Evolutionary conservation across 1,140 invertebrate genomes (phyloP), one percentile per base, ranked within the genome.

Genomic region (Aradophagus sp.): DNA sequence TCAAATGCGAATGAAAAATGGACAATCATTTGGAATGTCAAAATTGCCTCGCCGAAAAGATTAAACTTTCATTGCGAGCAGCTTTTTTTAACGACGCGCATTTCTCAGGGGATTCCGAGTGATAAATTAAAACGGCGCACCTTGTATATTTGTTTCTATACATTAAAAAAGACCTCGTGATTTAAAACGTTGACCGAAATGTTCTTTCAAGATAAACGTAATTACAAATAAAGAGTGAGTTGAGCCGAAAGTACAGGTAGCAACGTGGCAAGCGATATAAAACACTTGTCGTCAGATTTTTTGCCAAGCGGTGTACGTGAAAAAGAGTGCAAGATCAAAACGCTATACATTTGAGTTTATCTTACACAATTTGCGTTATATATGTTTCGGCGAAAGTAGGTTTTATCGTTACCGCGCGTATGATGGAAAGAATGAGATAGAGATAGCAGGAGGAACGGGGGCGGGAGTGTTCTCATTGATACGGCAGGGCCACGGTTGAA

Each of bases 381-480:
- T 62, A 69, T 69, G 35, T 50, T 34, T 17, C 20, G 50, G 11
- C 19, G 39, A 62, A 59, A 69, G 55, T 56, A 56, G 56, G 56
- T 61, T 62, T 61, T 69, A 69, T 56, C 66, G 50, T 39, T 19
- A 55, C 75, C 65, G 71, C 66, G 69, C 68, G 72, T 53, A 68
- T 74, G 35, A 66, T 42, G 35, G 44, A 69, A 56, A 61, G 53
- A 34, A n/a, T n/a, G n/a, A n/a, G n/a, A n/a, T n/a, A n/a, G n/a
- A n/a, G n/a, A n/a, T n/a, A n/a, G n/a, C n/a, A n/a, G n/a, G n/a
- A n/a, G n/a, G n/a, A n/a, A n/a, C n/a, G n/a, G 47, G 56, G 48
- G 47, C 44, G 50, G 48, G 55, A 67, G 74, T 70, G 39, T 62
- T 53, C 66, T 69, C 76, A 75, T 77, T 78, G 79, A 82, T 79